phyloP scores from a whole-genome alignment of 2,113 vertebrate species.

The Lepisosteus osseus region DNA sequence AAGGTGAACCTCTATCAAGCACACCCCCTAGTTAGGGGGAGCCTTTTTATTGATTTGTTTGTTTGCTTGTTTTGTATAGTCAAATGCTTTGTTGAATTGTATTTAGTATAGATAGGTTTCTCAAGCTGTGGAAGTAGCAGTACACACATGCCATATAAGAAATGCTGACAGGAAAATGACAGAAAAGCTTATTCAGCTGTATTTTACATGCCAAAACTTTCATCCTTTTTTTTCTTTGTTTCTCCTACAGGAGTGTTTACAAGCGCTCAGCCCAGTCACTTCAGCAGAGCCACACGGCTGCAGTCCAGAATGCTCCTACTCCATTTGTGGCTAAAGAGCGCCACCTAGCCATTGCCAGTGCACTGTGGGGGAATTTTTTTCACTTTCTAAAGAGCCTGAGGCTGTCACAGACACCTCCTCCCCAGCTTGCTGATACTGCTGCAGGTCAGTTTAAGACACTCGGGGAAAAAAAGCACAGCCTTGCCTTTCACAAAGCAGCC shows the following conservation, averaged over 20 bases:
- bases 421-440: constrained; percentile 84
- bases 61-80: too few species aligned
- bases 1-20: too few species aligned
- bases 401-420: constrained; percentile 75
- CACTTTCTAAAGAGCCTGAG: constrained; percentile 83
- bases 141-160: too few species aligned
- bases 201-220: not conserved
- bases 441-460: constrained; percentile 74
- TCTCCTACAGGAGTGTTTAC: constrained; percentile 67
- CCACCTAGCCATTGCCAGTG: constrained; percentile 84
- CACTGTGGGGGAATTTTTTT: constrained; percentile 91
- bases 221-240: constrained; percentile 10
- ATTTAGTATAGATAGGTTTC: too few species aligned
- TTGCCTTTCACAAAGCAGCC: not conserved
- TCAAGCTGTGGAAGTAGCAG: too few species aligned
- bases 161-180: too few species aligned
- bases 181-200: too few species aligned
- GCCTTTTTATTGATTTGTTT: too few species aligned
- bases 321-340: constrained; percentile 80
- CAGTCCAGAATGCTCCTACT: constrained; percentile 41
- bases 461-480: not conserved
- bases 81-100: too few species aligned
- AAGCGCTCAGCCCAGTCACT: constrained; percentile 64
- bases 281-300: constrained; percentile 37
- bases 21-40: too few species aligned